Evolutionary conservation across 1,140 invertebrate species (phyloP).

Genomic region (Aphis craccivora): DNA sequence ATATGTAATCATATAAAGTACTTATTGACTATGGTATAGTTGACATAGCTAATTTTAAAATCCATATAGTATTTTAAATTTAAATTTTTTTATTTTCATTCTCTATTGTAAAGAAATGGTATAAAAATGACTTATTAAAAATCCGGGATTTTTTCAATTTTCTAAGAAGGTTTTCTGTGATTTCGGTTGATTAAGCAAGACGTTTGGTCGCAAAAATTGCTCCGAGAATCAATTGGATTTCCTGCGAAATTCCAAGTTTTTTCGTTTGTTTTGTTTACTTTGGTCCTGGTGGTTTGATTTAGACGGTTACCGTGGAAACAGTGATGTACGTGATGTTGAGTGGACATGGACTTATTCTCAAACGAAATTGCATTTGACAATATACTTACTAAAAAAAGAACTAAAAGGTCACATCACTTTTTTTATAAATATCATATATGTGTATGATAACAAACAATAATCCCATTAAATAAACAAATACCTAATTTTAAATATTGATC

Average conservation of each 20-base stretch:
- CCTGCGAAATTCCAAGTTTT: constrained; percentile 3
- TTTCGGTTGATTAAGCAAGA: constrained; percentile 52
- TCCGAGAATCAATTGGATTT: constrained; percentile 23
- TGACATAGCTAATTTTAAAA: background rate
- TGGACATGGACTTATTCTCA: constrained; percentile 42
- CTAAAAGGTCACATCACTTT: background rate
- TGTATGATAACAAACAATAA: background rate
- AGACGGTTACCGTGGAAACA: constrained; percentile 47
- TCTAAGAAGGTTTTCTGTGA: constrained; percentile 28
- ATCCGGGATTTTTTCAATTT: background rate
- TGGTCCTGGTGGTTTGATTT: constrained; percentile 44
- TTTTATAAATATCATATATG: background rate
- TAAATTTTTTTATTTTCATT: background rate
- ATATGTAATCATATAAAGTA: background rate
- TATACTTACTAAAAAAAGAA: background rate
- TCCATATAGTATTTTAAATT: background rate
- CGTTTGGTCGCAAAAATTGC: constrained; percentile 40
- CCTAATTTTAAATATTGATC: constrained; percentile 5
- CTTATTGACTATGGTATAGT: background rate
- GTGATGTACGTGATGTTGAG: constrained; percentile 48
- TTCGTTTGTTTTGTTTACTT: constrained; percentile 53
- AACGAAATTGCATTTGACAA: constrained; percentile 34
- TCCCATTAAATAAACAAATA: background rate
- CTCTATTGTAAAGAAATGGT: background rate
- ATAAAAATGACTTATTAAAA: background rate